A percentile compares a stretch with the other conserved stretches of the same genome.
phyloP scores from a whole-genome alignment of 2,113 vertebrate genomes.

The Vidua macroura region DNA sequence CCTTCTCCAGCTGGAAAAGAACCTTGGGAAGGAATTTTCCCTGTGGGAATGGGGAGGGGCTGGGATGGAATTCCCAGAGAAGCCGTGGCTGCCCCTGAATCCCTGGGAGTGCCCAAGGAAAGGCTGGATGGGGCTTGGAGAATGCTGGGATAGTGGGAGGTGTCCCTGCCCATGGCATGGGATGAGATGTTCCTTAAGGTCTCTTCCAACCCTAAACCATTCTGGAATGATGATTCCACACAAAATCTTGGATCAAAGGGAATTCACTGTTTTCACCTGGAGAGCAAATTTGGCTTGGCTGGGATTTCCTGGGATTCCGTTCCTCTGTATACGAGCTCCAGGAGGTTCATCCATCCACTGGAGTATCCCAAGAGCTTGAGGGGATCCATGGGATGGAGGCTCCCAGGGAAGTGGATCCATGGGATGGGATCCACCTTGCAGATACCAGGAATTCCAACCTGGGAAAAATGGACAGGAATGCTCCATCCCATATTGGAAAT shows the following conservation, averaged over 20 bases:
- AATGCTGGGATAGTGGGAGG: background rate
- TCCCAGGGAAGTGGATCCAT: background rate
- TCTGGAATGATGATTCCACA: too few species aligned
- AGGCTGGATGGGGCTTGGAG: too few species aligned
- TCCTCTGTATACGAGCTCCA: background rate
- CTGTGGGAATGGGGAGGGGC: background rate
- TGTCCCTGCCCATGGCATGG: background rate
- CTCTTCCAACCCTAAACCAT: background rate
- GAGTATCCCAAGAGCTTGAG: too few species aligned
- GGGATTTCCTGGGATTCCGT: background rate
- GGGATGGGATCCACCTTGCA: background rate
- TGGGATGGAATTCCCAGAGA: background rate
- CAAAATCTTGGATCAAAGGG: background rate
- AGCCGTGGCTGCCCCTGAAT: fast-evolving
- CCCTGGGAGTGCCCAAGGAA: background rate
- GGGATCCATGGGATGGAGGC: background rate
- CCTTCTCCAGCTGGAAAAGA: background rate
- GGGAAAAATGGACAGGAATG: background rate
- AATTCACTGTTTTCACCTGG: background rate
- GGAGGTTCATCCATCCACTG: background rate
- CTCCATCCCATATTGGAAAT: too few species aligned
- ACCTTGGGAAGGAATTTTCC: background rate
- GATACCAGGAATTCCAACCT: background rate
- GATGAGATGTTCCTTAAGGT: background rate
- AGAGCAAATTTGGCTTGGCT: background rate